These are phyloP conservation scores for Glyptemys insculpta DNA, from an alignment of 2,797 vertebrate genomes.

Conservation along the genomic window DNA sequence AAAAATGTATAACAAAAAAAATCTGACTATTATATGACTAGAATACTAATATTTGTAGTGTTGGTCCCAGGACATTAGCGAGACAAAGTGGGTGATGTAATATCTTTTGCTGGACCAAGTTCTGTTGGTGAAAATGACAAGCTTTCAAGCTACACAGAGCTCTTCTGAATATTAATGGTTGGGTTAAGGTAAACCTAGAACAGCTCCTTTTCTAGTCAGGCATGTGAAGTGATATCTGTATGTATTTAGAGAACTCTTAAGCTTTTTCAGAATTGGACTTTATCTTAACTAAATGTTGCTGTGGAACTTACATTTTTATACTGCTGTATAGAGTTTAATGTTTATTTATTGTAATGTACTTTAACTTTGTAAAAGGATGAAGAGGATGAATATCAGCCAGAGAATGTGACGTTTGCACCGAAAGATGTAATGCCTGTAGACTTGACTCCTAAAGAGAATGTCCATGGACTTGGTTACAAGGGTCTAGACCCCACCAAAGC, in stretches of 20 bases:
- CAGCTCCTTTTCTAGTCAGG: fast-evolving
- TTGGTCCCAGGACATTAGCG: not conserved
- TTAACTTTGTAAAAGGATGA: slow-evolving; percentile 80
- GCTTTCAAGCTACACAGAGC: not conserved
- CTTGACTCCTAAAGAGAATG: slow-evolving; percentile 87
- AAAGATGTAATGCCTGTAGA: slow-evolving; percentile 93
- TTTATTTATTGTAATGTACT: not conserved
- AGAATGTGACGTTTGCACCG: slow-evolving; percentile 94
- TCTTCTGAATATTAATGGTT: not conserved
- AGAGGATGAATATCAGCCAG: slow-evolving; percentile 90
- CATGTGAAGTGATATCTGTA: not conserved
- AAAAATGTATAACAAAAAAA: not conserved
- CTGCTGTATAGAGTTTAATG: not conserved
- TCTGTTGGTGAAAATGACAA: not conserved
- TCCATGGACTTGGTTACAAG: slow-evolving; percentile 92
- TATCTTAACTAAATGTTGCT: not conserved
- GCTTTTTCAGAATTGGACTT: slow-evolving; percentile 13
- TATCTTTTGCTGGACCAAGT: not conserved
- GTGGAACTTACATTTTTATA: not conserved
- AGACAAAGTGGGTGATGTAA: not conserved
- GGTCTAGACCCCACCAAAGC: slow-evolving; percentile 91
- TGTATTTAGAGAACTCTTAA: not conserved
- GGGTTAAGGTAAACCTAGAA: not conserved
- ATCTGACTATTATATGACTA: not conserved
- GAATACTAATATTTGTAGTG: not conserved